These are phyloP conservation scores for Epinotia brunnichana DNA, from an alignment of 2,888 invertebrate species.

Conservation along the genomic window DNA sequence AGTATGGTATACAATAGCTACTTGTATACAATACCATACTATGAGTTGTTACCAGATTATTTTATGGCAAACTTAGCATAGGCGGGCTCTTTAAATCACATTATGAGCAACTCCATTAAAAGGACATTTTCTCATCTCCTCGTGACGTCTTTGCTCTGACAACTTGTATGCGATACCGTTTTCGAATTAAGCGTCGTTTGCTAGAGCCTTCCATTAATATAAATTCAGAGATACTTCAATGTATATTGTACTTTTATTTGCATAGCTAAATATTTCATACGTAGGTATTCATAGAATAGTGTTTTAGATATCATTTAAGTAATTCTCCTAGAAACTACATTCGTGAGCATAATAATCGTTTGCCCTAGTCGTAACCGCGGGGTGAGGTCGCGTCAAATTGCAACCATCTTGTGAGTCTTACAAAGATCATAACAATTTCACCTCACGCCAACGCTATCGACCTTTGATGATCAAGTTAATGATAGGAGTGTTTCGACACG, in stretches of 20 bases:
- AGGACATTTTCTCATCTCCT: too few species aligned
- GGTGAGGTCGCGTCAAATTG: constrained; percentile 27
- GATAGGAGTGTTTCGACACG: constrained; percentile 30
- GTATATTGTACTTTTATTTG: neutral
- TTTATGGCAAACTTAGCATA: too few species aligned
- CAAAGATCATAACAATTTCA: constrained; percentile 38
- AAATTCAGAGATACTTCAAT: too few species aligned
- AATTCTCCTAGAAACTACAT: constrained; percentile 17
- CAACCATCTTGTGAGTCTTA: constrained; percentile 23
- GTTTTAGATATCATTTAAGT: neutral
- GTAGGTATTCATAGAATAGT: neutral
- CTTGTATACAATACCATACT: too few species aligned
- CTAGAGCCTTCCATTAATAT: too few species aligned
- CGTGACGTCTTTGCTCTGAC: too few species aligned
- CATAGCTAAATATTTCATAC: neutral
- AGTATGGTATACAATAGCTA: too few species aligned
- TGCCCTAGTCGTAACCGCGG: constrained; percentile 23
- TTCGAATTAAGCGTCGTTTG: too few species aligned
- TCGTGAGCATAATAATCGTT: constrained; percentile 23
- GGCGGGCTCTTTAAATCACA: too few species aligned
- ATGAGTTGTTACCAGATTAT: too few species aligned
- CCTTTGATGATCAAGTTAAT: constrained; percentile 27
- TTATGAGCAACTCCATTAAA: too few species aligned
- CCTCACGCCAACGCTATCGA: constrained; percentile 27
- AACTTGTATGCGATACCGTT: too few species aligned